A percentile compares a stretch with the other conserved stretches of the same genome.
phyloP scores from a whole-genome alignment of 1,140 invertebrate species.

The Hydropsyche tenuis region DNA sequence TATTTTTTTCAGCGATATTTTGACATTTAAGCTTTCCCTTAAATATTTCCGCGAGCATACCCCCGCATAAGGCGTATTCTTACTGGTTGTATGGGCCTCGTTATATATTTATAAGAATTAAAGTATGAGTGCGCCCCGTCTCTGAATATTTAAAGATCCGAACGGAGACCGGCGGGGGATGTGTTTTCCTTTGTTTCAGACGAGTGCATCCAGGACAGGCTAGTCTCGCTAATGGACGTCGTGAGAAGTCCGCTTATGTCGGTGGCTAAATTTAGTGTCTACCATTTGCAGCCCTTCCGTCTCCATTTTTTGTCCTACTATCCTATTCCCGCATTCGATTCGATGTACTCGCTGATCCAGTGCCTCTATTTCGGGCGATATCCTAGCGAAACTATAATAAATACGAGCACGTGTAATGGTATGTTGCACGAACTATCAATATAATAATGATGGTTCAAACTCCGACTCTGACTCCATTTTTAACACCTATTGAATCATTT shows the following conservation, averaged over 20 bases:
- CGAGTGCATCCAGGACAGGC: slow-evolving; percentile 25
- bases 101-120: slow-evolving; percentile 29
- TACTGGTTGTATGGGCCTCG: not conserved
- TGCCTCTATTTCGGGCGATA: no score
- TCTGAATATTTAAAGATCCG: slow-evolving; percentile 31
- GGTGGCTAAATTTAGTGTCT: slow-evolving; percentile 21
- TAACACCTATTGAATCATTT: no score
- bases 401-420: no score
- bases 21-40: slow-evolving; percentile 16
- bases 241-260: slow-evolving; percentile 29
- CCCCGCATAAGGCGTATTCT: not conserved
- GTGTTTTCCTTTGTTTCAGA: slow-evolving; percentile 32
- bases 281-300: not conserved
- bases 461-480: no score
- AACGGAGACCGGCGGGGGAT: not conserved
- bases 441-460: no score
- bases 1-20: slow-evolving; percentile 5
- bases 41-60: not conserved
- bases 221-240: slow-evolving; percentile 30
- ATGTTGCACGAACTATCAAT: no score
- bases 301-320: not conserved
- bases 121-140: slow-evolving; percentile 12
- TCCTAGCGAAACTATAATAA: no score
- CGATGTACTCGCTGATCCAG: not conserved
- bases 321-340: slow-evolving; percentile 5